These are phyloP conservation scores for Thamnophis sirtalis DNA, from an alignment of 2,113 vertebrate species.

Conservation along the genomic window DNA sequence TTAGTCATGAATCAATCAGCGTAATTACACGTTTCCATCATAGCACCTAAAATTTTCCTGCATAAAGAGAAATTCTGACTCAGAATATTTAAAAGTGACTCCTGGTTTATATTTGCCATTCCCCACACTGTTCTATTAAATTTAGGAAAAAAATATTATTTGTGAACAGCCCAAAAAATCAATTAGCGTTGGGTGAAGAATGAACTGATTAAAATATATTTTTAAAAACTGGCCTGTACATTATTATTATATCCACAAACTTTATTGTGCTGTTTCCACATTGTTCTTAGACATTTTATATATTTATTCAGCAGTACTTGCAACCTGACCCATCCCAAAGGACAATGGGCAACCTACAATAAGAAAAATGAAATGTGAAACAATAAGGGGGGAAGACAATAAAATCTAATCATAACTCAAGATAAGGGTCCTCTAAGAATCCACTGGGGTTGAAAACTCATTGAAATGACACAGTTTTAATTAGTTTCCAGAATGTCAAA, in stretches of 20 bases:
- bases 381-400: background rate
- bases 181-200: background rate
- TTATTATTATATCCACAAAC: background rate
- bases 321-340: background rate
- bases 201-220: background rate
- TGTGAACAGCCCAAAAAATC: background rate
- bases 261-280: background rate
- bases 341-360: background rate
- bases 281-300: background rate
- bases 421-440: background rate
- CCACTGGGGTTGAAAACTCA: background rate
- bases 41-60: background rate
- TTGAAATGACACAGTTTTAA: background rate
- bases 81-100: background rate
- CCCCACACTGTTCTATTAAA: background rate
- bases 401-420: background rate
- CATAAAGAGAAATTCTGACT: background rate
- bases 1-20: background rate
- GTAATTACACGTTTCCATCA: background rate
- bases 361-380: background rate
- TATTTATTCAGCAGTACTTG: background rate
- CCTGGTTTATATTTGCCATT: background rate
- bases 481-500: background rate
- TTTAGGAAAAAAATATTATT: background rate
- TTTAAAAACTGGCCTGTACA: background rate